These are phyloP conservation scores for Paedocypris micromegethes DNA, from an alignment of 2,797 vertebrate species.

Conservation along the genomic window DNA sequence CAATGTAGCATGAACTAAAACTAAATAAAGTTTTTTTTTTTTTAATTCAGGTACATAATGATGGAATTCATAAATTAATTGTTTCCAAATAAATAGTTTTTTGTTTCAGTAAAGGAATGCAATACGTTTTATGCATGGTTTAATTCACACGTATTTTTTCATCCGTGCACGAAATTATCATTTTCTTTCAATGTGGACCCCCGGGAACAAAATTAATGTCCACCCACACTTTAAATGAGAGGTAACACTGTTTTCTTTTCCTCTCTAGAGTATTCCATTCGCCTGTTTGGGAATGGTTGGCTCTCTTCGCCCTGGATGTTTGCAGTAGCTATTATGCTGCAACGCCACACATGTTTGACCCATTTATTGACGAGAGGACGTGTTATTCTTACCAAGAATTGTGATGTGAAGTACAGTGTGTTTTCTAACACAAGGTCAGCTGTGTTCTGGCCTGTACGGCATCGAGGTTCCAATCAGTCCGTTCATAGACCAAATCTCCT, in stretches of 20 bases:
- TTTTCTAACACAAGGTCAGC: background rate
- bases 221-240: constrained; percentile 11
- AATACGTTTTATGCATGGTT: no score
- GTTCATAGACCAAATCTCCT: constrained; percentile 1
- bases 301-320: constrained; percentile 46
- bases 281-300: constrained; percentile 14
- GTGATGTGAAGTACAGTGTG: constrained; percentile 7
- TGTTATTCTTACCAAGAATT: background rate
- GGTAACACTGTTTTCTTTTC: constrained; percentile 49
- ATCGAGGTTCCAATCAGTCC: constrained; percentile 9
- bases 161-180: no score
- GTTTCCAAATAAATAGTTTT: no score
- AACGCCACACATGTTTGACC: constrained; percentile 46
- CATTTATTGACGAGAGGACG: constrained; percentile 39
- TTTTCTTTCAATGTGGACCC: no score
- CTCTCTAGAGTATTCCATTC: constrained; percentile 54
- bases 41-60: no score
- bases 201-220: no score
- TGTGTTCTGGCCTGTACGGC: background rate
- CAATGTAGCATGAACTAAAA: no score
- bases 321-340: constrained; percentile 46
- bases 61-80: no score
- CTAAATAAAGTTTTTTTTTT: no score
- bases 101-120: no score
- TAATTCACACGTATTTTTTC: no score